These are phyloP conservation scores for Uloborus diversus DNA, from an alignment of 1,140 invertebrate genomes.

Conservation along the genomic window DNA sequence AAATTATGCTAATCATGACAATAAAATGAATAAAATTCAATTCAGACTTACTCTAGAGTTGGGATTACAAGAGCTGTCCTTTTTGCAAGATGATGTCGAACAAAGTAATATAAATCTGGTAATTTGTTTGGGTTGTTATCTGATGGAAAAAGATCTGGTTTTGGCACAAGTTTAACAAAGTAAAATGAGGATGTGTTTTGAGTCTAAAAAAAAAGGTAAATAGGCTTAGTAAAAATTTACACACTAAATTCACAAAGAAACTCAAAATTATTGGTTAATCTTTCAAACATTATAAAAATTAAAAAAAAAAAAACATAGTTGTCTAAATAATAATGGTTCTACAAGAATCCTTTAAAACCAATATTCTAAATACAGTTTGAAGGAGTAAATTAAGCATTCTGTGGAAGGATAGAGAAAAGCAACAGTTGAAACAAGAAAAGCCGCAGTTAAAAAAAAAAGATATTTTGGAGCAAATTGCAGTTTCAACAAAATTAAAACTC, in stretches of 20 bases:
- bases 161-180: slow-evolving; percentile 69
- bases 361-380: too few species aligned
- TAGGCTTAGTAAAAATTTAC: neutral
- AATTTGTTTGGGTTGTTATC: slow-evolving; percentile 67
- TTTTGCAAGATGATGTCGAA: slow-evolving; percentile 70
- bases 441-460: too few species aligned
- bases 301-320: neutral
- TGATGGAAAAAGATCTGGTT: slow-evolving; percentile 12
- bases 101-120: slow-evolving; percentile 71
- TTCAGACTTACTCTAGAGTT: slow-evolving; percentile 67
- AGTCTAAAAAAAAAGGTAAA: neutral
- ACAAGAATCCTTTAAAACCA: too few species aligned
- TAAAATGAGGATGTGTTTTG: slow-evolving; percentile 62
- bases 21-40: neutral
- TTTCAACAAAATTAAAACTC: too few species aligned
- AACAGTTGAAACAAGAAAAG: too few species aligned
- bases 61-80: slow-evolving; percentile 71
- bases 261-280: too few species aligned
- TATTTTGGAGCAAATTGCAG: too few species aligned
- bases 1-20: neutral
- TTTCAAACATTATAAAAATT: neutral
- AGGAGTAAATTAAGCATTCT: too few species aligned
- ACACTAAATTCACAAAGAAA: neutral
- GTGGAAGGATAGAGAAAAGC: too few species aligned
- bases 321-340: too few species aligned